Evolutionary conservation across 2,113 vertebrate species (phyloP).

Genomic region (Daphoenositta chrysoptera): DNA sequence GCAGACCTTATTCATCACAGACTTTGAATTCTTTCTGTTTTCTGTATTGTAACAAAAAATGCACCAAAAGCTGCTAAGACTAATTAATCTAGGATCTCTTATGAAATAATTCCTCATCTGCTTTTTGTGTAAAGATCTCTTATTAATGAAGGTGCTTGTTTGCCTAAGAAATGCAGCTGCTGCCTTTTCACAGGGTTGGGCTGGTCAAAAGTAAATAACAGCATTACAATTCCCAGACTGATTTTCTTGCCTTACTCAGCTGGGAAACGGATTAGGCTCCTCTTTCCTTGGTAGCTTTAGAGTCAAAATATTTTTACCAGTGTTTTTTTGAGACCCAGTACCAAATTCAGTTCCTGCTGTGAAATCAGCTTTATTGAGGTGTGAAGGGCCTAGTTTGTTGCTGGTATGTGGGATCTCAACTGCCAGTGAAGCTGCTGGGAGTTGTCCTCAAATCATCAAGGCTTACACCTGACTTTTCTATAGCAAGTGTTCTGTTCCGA

Average conservation of each 20-base stretch:
- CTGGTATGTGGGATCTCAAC: not conserved
- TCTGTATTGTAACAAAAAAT: not conserved
- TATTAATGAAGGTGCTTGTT: not conserved
- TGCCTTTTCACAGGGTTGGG: conserved; percentile 11
- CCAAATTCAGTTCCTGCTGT: not conserved
- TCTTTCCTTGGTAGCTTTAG: conserved; percentile 2
- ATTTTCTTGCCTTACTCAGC: conserved; percentile 32
- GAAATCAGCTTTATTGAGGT: not conserved
- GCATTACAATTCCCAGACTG: conserved; percentile 19
- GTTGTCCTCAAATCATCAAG: not conserved
- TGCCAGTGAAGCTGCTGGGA: not conserved
- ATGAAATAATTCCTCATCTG: conserved; percentile 4
- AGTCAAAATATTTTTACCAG: not conserved
- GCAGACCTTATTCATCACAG: not conserved
- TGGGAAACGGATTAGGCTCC: conserved; percentile 6
- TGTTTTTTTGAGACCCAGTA: not conserved
- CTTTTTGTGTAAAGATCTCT: conserved; percentile 29
- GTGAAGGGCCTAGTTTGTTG: rapidly evolving
- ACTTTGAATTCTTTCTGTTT: not conserved
- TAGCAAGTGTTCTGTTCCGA: not conserved
- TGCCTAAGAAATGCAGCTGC: conserved; percentile 18
- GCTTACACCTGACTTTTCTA: not conserved
- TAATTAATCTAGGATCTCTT: not conserved
- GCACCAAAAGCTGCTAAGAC: not conserved
- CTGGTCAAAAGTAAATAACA: conserved; percentile 16